Conservation (phyloP, 2,797 vertebrate species). For the Sebastiscus albofasciatus region DNA sequence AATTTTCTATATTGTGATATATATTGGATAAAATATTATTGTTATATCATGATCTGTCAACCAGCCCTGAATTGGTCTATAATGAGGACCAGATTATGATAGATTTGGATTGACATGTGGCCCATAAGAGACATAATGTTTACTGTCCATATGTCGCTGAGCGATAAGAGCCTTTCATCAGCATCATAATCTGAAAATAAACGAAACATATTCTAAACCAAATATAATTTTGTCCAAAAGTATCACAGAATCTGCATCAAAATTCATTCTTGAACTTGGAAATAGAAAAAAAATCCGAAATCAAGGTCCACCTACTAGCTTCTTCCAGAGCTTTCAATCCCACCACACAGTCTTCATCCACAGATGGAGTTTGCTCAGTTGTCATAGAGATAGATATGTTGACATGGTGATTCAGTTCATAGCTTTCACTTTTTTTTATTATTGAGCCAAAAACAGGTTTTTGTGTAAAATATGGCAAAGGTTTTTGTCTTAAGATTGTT, state of each 20-base stretch:
- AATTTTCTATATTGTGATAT: background rate
- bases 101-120: background rate
- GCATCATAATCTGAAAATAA: background rate
- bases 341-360: background rate
- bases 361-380: background rate
- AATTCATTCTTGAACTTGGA: background rate
- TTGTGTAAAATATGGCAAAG: background rate
- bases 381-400: background rate
- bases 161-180: slow-evolving; percentile 17
- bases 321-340: background rate
- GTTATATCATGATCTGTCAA: background rate
- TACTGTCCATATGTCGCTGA: background rate
- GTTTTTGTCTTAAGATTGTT: background rate
- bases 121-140: background rate
- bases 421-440: no score
- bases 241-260: background rate
- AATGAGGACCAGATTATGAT: background rate
- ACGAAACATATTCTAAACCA: background rate
- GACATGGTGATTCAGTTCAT: background rate
- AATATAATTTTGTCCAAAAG: background rate
- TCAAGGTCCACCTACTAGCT: background rate
- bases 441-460: background rate
- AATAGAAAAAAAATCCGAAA: background rate
- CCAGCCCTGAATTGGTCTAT: background rate
- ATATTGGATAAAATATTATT: background rate